These are phyloP conservation scores for Plotosus lineatus DNA, from an alignment of 2,113 vertebrate genomes.

Conservation along the genomic window DNA sequence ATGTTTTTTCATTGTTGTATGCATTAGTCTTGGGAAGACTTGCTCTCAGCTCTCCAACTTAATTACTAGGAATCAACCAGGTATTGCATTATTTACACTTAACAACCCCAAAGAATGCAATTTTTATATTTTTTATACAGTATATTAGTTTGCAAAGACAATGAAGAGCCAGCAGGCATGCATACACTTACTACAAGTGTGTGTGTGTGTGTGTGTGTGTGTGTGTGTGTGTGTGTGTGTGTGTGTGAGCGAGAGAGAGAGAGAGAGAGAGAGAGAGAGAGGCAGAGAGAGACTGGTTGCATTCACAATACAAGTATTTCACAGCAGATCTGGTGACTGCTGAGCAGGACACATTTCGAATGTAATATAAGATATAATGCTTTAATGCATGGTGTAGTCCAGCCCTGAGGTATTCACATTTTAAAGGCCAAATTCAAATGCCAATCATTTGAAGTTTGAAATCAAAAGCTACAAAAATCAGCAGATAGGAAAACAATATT, in stretches of 20 bases:
- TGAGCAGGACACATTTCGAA: neutral
- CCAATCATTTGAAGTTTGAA: neutral
- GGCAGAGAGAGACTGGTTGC: neutral
- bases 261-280: neutral
- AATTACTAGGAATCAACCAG: slow-evolving; percentile 25
- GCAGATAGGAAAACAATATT: neutral
- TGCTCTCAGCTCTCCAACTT: slow-evolving; percentile 15
- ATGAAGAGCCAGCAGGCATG: neutral
- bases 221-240: neutral
- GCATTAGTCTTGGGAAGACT: slow-evolving; percentile 20
- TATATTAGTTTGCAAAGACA: slow-evolving; percentile 16
- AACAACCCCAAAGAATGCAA: slow-evolving; percentile 14
- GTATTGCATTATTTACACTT: neutral
- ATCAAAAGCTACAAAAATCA: neutral
- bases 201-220: neutral
- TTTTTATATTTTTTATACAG: too few species aligned
- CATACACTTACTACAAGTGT: too few species aligned
- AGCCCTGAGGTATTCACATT: neutral
- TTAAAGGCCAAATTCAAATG: slow-evolving; percentile 12
- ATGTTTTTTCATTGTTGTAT: neutral
- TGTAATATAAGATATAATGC: slow-evolving; percentile 5
- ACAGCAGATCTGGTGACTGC: neutral
- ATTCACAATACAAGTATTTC: neutral
- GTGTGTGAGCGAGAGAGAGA: neutral
- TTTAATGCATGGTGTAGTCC: neutral